Base-by-base conservation (phyloP, 2,888 invertebrate genomes). In the Leptura quadrifasciata region DNA sequence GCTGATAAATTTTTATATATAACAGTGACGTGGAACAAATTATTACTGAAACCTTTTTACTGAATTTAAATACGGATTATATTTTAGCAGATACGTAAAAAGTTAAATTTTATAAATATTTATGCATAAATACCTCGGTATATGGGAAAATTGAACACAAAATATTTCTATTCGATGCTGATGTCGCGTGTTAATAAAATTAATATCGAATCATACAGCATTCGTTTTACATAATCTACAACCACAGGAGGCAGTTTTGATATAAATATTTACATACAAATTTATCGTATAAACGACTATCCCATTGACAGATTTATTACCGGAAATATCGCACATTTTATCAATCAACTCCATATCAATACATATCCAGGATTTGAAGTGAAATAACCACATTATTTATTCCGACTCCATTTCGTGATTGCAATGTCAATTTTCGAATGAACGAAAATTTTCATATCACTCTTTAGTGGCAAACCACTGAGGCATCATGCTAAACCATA, bases 351-450 rank as follows among this genome's bases (percentile, higher is more conserved):
- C 12, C 57, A 31, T 55, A 68, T 68, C 31, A 35, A 39, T 63
- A 24, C 18, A 74, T 63, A 67, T 27, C 57, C 39, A 9, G 67
- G 69, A 52, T 68, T 74, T 47, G 54, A 57, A 74, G 52, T 24
- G 69, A 61, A 60, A 74, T 74, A 69, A 74, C 68, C 63, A 52
- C 74, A 74, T 74, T 74, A 74, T 69, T 74, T 74, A 74, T 67
- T 60, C 60, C 74, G 17, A 52, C 61, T 60, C 63, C 52, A 74
- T 61, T 74, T 54, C 69, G 54, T 61, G 74, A 69, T 74, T 69
- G 54, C 61, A 61, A 55, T 61, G 55, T n/a, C 69, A 74, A 74
- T 74, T 69, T 61, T 54, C 61, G 65, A 74, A 55, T 68, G 74
- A 52, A 69, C 74, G 58, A 35, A 69, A 52, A 74, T 74, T 67